These are phyloP conservation scores for Halcyon chelicuti DNA, from an alignment of 2,797 vertebrate genomes.

Conservation along the genomic window DNA sequence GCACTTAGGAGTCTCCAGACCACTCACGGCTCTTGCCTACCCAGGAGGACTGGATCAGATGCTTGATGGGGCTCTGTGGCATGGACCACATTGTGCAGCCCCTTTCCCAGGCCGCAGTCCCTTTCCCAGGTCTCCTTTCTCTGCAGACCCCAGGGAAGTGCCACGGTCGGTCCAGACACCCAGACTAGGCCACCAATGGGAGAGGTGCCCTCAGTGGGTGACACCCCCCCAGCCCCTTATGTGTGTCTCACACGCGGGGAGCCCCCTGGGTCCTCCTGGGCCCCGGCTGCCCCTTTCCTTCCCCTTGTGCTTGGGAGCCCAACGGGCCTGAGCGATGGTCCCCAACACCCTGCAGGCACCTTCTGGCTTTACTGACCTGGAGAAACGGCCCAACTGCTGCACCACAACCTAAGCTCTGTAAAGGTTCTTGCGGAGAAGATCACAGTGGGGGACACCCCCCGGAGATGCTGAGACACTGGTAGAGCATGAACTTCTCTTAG, in stretches of 20 bases:
- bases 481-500: neutral
- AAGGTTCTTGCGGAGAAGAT: neutral
- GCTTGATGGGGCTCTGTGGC: neutral
- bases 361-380: neutral
- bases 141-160: neutral
- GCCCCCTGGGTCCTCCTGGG: neutral
- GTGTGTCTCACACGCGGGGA: neutral
- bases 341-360: neutral
- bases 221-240: neutral
- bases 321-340: neutral
- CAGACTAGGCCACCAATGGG: accelerated
- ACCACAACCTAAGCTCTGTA: neutral
- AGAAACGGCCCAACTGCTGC: neutral
- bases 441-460: neutral
- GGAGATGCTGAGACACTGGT: neutral
- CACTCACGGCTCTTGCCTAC: neutral
- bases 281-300: neutral
- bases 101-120: neutral
- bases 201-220: neutral
- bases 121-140: neutral
- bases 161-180: accelerated
- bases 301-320: neutral
- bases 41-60: accelerated
- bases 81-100: neutral
- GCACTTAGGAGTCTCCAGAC: neutral